Evolutionary conservation across 2,888 invertebrate genomes (phyloP).

Genomic region (Leistus spinibarbis): DNA sequence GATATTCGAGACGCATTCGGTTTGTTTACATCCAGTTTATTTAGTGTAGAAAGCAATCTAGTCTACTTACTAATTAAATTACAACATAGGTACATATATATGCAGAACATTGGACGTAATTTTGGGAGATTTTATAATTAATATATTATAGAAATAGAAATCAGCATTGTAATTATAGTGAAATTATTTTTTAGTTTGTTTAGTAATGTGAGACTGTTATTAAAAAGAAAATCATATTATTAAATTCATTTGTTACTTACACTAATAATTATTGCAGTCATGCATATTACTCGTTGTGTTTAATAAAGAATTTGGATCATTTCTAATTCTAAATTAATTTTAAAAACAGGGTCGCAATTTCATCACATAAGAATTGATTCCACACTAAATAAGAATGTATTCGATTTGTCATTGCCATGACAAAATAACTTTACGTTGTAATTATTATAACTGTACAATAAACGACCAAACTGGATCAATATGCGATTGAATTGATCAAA

Average conservation of each 20-base stretch:
- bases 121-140: neutral
- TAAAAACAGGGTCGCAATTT: no score
- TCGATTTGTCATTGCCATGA: neutral
- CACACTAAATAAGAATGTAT: neutral
- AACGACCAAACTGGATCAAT: neutral
- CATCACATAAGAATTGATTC: no score
- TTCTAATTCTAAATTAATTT: no score
- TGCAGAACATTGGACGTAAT: neutral
- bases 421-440: neutral
- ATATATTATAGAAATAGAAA: neutral
- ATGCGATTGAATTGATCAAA: neutral
- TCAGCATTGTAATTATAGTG: neutral
- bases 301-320: neutral
- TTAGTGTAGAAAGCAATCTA: neutral
- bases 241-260: neutral
- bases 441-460: neutral
- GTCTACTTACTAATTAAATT: neutral
- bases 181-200: neutral
- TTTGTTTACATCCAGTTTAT: neutral
- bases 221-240: neutral
- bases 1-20: neutral
- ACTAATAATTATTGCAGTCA: neutral
- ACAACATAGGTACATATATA: neutral
- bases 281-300: neutral
- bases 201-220: neutral